Evolutionary conservation across 2,888 invertebrate species (phyloP).

Genomic region (Arenicola marina): DNA sequence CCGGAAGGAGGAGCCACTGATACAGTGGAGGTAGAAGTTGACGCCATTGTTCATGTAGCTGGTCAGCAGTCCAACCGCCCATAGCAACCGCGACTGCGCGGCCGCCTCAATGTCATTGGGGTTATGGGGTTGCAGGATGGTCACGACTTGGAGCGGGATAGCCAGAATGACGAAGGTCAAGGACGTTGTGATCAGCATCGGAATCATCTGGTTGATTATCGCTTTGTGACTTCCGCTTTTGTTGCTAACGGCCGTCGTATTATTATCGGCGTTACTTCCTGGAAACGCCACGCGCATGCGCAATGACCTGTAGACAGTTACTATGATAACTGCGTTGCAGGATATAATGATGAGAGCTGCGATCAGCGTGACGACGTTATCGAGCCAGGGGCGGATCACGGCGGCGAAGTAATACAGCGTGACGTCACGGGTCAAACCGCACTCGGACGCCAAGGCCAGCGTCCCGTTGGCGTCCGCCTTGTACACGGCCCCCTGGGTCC

Average conservation of each 20-base stretch:
- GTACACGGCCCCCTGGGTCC: background rate
- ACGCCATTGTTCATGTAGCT: background rate
- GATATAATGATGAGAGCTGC: background rate
- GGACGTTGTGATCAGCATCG: background rate
- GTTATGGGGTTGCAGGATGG: background rate
- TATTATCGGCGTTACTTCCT: background rate
- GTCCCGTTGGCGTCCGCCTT: background rate
- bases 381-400: background rate
- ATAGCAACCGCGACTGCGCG: background rate
- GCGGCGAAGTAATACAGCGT: background rate
- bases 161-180: background rate
- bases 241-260: too few species aligned
- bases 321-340: background rate
- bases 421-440: background rate
- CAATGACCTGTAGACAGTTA: background rate
- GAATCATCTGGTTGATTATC: too few species aligned
- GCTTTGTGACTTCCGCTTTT: background rate
- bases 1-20: background rate
- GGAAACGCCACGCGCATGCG: background rate
- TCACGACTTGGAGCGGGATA: background rate
- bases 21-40: conserved; percentile 1
- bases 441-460: background rate
- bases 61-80: background rate
- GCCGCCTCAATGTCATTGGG: background rate
- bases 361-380: background rate